A percentile compares a stretch with the other conserved stretches of the same genome.
Conservation (phyloP, 2,888 invertebrate genomes). For the Linyphia triangularis region DNA sequence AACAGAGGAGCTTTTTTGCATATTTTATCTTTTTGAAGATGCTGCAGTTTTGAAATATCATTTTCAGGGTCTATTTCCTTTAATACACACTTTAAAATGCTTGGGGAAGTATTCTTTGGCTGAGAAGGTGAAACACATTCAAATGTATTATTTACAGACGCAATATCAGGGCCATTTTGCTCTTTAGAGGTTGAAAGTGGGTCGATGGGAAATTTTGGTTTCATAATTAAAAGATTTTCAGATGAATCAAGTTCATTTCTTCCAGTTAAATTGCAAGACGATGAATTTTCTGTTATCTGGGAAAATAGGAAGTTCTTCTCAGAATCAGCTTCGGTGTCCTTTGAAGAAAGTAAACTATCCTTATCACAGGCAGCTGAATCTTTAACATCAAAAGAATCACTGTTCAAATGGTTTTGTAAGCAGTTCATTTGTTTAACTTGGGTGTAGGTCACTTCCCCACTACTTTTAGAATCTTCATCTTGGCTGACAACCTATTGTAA, state of each 20-base stretch:
- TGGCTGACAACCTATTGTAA: constrained; percentile 74
- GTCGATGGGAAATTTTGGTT: constrained; percentile 53
- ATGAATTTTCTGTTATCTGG: constrained; percentile 52
- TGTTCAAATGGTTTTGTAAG: constrained; percentile 77
- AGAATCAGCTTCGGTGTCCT: constrained; percentile 42
- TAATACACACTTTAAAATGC: constrained; percentile 66
- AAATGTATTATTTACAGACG: constrained; percentile 53
- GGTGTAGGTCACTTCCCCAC: constrained; percentile 32
- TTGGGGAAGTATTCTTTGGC: constrained; percentile 52
- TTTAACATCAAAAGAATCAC: constrained; percentile 59
- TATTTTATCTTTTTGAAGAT: constrained; percentile 63
- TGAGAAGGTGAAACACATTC: constrained; percentile 15
- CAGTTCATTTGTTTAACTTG: constrained; percentile 78
- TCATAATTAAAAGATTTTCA: constrained; percentile 45
- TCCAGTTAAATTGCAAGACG: constrained; percentile 15
- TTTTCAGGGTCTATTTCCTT: constrained; percentile 37
- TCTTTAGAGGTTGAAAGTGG: constrained; percentile 53
- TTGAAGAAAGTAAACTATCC: constrained; percentile 60
- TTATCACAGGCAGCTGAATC: constrained; percentile 51
- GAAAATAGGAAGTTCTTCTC: constrained; percentile 52
- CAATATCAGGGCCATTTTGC: constrained; percentile 61
- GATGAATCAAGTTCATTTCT: constrained; percentile 35
- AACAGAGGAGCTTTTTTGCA: constrained; percentile 77
- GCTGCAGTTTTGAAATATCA: constrained; percentile 50
- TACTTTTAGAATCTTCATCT: constrained; percentile 75